Evolutionary conservation across 2,113 vertebrate genomes (phyloP).

Genomic region (Tachycineta bicolor): DNA sequence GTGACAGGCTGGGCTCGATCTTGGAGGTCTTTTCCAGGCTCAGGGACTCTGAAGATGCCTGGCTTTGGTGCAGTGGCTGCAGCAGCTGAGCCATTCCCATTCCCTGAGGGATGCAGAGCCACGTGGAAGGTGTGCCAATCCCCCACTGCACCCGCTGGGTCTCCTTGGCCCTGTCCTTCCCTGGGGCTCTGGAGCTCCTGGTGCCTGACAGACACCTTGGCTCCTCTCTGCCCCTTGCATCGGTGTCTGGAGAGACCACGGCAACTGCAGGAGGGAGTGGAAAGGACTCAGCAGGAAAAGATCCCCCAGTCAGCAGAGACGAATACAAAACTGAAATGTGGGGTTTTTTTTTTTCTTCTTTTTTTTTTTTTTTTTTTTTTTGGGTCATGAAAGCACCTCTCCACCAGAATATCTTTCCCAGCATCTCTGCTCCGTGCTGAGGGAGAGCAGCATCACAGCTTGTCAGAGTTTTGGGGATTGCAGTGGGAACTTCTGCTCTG

Average conservation of each 20-base stretch:
- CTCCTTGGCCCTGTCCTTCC: fast-evolving
- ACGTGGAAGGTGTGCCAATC: not conserved
- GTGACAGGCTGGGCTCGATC: fast-evolving
- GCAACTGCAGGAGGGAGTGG: not conserved
- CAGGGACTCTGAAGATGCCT: fast-evolving
- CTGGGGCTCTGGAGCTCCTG: not conserved
- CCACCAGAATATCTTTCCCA: not conserved
- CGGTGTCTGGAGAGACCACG: not conserved
- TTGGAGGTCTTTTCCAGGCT: not conserved
- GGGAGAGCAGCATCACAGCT: not conserved
- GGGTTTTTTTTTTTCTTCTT: too few relatives aligned
- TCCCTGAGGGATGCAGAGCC: fast-evolving
- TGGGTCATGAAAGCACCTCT: not conserved
- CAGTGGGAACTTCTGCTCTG: not conserved
- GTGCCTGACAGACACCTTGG: not conserved
- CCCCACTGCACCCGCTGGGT: fast-evolving
- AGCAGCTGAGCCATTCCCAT: fast-evolving
- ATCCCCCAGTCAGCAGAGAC: not conserved
- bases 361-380: not conserved
- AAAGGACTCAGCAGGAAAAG: not conserved
- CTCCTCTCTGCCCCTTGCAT: not conserved
- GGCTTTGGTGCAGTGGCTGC: fast-evolving
- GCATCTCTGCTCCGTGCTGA: not conserved
- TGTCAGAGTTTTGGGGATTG: not conserved
- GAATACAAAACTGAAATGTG: not conserved